Conservation (phyloP, 2,113 vertebrate genomes). For the Barnardius zonarius region DNA sequence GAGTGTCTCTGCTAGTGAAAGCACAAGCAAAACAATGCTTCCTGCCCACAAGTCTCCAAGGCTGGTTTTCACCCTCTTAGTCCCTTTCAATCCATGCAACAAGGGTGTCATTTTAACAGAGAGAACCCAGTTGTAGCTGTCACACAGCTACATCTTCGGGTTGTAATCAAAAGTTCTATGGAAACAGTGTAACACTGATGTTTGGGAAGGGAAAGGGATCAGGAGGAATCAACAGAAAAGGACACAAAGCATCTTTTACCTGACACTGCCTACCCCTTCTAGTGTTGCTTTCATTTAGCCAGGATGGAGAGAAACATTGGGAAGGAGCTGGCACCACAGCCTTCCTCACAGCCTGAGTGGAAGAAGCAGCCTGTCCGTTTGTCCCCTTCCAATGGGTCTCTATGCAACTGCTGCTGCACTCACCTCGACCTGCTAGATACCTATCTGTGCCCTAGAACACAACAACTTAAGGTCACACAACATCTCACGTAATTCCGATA, state of each 20-base stretch:
- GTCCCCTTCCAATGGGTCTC: not conserved
- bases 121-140: not conserved
- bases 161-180: not conserved
- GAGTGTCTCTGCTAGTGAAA: not conserved
- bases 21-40: not conserved
- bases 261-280: not conserved
- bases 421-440: not conserved
- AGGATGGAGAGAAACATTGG: not conserved
- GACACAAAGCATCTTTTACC: not conserved
- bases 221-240: not conserved
- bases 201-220: not conserved
- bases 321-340: not conserved
- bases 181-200: not conserved
- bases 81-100: not conserved
- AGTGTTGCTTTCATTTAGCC: not conserved
- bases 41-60: not conserved
- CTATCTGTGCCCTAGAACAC: not conserved
- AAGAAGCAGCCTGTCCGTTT: rapidly evolving
- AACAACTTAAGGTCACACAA: not conserved
- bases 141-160: rapidly evolving
- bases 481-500: not conserved
- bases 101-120: not conserved
- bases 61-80: not conserved
- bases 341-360: not conserved
- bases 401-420: not conserved